Base-by-base conservation (phyloP, 2,888 invertebrate species). In the Hydrotaea diabolus region DNA sequence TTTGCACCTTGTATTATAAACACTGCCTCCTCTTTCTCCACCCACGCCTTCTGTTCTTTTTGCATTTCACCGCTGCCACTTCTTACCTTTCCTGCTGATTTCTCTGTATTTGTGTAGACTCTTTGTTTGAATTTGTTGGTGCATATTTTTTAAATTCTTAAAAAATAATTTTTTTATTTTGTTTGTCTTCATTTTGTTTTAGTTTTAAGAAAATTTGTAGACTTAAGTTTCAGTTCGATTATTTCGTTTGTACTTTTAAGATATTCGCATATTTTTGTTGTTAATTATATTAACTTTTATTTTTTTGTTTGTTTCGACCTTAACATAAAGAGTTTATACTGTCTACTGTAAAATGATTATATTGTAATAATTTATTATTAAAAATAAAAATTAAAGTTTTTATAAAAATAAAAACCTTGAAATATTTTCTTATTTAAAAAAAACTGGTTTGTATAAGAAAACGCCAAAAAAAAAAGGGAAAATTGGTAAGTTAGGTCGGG, bases 291-390 rank as follows among this genome's bases (percentile, higher is more conserved):
- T 31, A 31, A 62, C 23, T 31, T 62, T 62, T 59, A 31, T 59
- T 26, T 57, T 57, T 57, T 59, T 26, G 21, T 57, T 57, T 59
- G 31, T 31, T 31, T 62, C n/a, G 62, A n/a, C 62, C 15, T 62
- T n/a, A 62, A n/a, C 13, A 49, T 49, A 49, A 49, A 49, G 17
- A 55, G 23, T 59, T 2, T 3, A 13, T 59, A 59, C 19, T 23
- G 57, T 11, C 31, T 31, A 31, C 31, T 31, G 31, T 31, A 43
- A 43, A 43, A 46, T 46, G n/a, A 43, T 79, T 85, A 76, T 75
- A 57, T 78, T 85, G 76, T 85, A 85, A 79, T 82, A 77, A 85
- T 85, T 85, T 85, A 82, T 77, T 82, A 76, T 76, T 74, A 62
- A 74, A 85, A 85, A 85, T 82, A 82, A 85, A 83, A 43, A 31